A percentile compares a stretch with the other conserved stretches of the same genome.
Conservation (phyloP, 2,113 vertebrate species). For the Sorex araneus region DNA sequence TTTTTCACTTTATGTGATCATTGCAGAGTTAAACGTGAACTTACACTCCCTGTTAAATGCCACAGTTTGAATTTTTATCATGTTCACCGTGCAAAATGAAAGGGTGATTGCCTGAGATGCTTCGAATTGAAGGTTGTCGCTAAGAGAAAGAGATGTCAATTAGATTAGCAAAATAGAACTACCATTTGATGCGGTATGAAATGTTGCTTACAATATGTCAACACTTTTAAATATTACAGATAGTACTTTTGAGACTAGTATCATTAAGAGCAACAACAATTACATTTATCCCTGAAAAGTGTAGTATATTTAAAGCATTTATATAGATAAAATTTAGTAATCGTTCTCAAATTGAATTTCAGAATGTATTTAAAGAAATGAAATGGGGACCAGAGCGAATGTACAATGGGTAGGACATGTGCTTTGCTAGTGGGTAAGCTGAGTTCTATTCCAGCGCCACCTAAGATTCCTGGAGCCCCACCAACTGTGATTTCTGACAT, state of each 20-base stretch:
- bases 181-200: neutral
- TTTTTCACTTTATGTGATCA: constrained; percentile 59
- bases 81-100: neutral
- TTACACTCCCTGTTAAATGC: constrained; percentile 38
- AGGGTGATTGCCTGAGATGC: neutral
- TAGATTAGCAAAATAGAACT: neutral
- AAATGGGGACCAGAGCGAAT: neutral
- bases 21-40: constrained; percentile 19
- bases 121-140: neutral
- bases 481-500: too few relatives aligned
- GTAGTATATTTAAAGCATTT: neutral
- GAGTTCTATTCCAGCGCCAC: too few relatives aligned
- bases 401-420: too few relatives aligned
- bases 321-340: neutral
- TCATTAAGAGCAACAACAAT: too few relatives aligned
- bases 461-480: neutral
- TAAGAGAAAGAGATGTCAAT: constrained; percentile 10
- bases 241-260: neutral
- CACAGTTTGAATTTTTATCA: constrained; percentile 47
- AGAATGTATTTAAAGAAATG: neutral
- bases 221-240: neutral
- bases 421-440: too few relatives aligned
- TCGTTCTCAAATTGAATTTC: neutral
- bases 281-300: too few relatives aligned
- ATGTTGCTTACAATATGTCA: neutral